Conservation (phyloP, 2,888 invertebrate species). For the Pseudoips prasinana region DNA sequence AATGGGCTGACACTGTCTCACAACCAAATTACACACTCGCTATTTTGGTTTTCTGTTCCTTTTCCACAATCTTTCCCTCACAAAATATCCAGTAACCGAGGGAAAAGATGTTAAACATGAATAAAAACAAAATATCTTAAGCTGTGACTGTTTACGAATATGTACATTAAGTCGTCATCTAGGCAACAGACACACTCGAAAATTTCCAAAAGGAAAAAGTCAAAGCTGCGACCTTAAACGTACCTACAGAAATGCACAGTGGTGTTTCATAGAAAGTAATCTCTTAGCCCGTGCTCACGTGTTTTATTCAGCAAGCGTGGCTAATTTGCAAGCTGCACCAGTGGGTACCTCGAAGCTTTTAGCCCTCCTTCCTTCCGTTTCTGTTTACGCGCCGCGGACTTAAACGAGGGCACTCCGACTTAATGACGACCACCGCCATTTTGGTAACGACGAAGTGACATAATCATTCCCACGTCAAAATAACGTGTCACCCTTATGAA, state of each 20-base stretch:
- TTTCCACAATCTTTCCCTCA: no score
- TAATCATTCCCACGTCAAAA: constrained; percentile 35
- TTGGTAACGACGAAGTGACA: constrained; percentile 56
- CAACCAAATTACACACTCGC: no score
- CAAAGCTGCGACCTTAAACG: constrained; percentile 25
- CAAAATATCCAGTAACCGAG: no score
- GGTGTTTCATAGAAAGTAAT: constrained; percentile 57
- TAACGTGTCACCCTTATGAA: constrained; percentile 20
- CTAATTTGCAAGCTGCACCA: constrained; percentile 69
- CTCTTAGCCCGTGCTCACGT: constrained; percentile 62
- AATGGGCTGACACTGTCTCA: no score
- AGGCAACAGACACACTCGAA: constrained; percentile 7
- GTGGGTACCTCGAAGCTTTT: constrained; percentile 62
- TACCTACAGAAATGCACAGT: constrained; percentile 43
- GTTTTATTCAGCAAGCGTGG: constrained; percentile 63
- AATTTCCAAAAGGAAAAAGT: constrained; percentile 28
- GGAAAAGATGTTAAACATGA: no score
- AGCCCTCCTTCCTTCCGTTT: constrained; percentile 69
- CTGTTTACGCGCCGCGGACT: constrained; percentile 65
- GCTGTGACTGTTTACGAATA: no score
- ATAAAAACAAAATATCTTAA: no score
- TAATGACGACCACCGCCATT: constrained; percentile 71
- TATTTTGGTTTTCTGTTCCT: no score
- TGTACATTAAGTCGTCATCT: no score
- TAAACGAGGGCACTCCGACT: constrained; percentile 71